Evolutionary conservation across 2,113 vertebrate species (phyloP).

Genomic region (Sander vitreus): DNA sequence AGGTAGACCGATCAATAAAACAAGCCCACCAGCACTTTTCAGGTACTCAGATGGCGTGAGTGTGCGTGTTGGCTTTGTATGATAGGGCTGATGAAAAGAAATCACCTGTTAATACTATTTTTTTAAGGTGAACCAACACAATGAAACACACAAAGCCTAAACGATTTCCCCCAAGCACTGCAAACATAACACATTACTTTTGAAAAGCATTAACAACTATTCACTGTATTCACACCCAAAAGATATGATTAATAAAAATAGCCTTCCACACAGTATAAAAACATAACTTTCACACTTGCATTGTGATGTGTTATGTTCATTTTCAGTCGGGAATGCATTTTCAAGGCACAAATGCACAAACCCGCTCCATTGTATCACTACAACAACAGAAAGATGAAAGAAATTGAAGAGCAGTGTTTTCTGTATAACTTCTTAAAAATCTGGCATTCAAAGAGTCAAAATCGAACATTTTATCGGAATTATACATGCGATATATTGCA

Average conservation of each 20-base stretch:
- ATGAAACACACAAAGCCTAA: background rate
- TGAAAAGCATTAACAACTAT: no score
- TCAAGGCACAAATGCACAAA: background rate
- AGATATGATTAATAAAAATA: background rate
- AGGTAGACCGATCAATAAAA: constrained; percentile 40
- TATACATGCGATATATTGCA: background rate
- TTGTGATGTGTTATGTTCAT: background rate
- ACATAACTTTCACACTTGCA: background rate
- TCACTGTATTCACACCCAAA: no score
- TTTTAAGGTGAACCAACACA: background rate
- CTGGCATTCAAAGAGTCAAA: background rate
- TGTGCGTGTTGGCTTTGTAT: background rate
- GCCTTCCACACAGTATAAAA: background rate
- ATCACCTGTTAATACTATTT: background rate
- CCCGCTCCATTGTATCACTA: background rate
- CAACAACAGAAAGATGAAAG: background rate
- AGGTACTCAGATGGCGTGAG: background rate
- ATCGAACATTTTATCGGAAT: background rate
- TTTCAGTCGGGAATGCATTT: background rate
- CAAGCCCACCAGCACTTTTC: constrained; percentile 18
- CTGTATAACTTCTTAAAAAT: no score
- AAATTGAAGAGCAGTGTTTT: background rate
- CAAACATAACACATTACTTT: no score
- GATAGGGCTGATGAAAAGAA: background rate
- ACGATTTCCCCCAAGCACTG: no score